Percentiles rank a stretch among this genome's conserved stretches.
Evolutionary conservation across 2,113 vertebrate genomes (phyloP).

Genomic region (Parotia lawesii): DNA sequence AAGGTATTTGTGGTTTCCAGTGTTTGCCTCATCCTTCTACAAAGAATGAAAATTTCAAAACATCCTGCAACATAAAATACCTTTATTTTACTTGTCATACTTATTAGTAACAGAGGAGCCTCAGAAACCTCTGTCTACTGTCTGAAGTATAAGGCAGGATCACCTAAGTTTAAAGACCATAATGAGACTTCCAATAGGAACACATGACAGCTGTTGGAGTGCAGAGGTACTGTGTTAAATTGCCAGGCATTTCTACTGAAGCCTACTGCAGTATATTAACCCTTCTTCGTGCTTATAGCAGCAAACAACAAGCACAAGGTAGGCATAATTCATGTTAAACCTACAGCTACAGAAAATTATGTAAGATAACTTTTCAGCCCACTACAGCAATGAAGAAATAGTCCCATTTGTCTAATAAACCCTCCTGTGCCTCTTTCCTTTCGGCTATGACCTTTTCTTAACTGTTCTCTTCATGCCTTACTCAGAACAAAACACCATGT

Average conservation of each 20-base stretch:
- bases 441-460: neutral
- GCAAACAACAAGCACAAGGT: neutral
- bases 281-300: neutral
- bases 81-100: neutral
- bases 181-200: neutral
- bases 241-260: neutral
- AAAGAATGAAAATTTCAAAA: neutral
- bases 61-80: neutral
- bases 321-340: neutral
- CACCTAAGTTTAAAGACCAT: neutral
- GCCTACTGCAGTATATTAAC: neutral
- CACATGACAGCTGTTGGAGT: neutral
- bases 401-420: neutral
- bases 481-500: neutral
- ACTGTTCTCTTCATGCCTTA: neutral
- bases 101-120: neutral
- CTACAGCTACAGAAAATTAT: neutral
- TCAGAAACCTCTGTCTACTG: neutral
- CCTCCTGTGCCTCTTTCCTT: neutral
- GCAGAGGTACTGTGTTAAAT: neutral
- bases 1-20: neutral
- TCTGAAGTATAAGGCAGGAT: neutral
- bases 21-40: neutral
- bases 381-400: neutral
- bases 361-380: neutral